A percentile compares a stretch with the other conserved stretches of the same genome.
These are phyloP conservation scores for Apogon talboti DNA, from an alignment of 2,797 vertebrate genomes.

Conservation along the genomic window DNA sequence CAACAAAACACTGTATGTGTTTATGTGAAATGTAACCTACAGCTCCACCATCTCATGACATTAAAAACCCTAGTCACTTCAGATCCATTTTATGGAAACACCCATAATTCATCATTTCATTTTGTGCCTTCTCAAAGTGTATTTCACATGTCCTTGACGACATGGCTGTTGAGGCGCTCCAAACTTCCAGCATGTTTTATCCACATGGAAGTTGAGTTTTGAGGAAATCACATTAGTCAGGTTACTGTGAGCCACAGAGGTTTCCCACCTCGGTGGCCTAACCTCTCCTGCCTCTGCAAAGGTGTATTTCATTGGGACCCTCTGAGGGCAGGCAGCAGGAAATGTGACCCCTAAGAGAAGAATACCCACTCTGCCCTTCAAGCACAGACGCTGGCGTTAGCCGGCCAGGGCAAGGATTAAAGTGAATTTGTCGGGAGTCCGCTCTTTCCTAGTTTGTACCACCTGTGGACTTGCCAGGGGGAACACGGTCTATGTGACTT, in stretches of 20 bases:
- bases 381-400: slow-evolving; percentile 53
- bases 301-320: slow-evolving; percentile 44
- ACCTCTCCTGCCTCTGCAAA: slow-evolving; percentile 23
- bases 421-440: slow-evolving; percentile 64
- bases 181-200: background rate
- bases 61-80: too few species aligned
- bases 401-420: slow-evolving; percentile 67
- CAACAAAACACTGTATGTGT: too few species aligned
- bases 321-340: slow-evolving; percentile 56
- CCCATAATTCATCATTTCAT: too few species aligned
- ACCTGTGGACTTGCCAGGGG: slow-evolving; percentile 71
- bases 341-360: slow-evolving; percentile 57
- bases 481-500: slow-evolving; percentile 48
- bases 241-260: background rate
- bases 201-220: slow-evolving; percentile 20
- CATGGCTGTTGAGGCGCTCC: background rate
- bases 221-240: slow-evolving; percentile 13
- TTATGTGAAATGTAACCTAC: too few species aligned
- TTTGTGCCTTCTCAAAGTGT: too few species aligned
- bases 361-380: slow-evolving; percentile 59
- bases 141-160: too few species aligned
- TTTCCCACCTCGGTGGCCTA: background rate
- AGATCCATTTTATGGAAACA: too few species aligned
- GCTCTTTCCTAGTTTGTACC: slow-evolving; percentile 65
- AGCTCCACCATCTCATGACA: too few species aligned